Conservation (phyloP, 2,888 invertebrate species). For the Tachina grossa region DNA sequence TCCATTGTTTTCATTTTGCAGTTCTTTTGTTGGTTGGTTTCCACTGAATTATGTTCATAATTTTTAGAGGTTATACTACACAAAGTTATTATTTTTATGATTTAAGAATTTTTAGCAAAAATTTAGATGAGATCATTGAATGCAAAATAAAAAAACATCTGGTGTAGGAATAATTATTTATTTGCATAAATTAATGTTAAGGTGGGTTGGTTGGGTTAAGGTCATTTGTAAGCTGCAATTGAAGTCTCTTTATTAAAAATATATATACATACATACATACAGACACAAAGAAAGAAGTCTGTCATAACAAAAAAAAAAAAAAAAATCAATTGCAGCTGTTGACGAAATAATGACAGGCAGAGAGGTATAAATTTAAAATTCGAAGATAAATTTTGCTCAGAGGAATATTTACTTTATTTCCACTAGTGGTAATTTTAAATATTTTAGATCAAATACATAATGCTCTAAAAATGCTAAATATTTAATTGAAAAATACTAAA, state of each 20-base stretch:
- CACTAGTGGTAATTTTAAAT: too few relatives aligned
- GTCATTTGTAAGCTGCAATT: slow-evolving; percentile 10
- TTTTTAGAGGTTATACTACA: slow-evolving; percentile 40
- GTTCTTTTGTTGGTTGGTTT: slow-evolving; percentile 43
- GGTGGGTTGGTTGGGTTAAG: slow-evolving; percentile 48
- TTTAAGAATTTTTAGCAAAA: slow-evolving; percentile 31
- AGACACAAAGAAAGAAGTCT: not conserved
- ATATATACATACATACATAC: slow-evolving; percentile 4
- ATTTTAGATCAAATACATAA: too few relatives aligned
- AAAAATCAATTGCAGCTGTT: not conserved
- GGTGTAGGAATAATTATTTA: slow-evolving; percentile 34
- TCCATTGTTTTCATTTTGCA: slow-evolving; percentile 48
- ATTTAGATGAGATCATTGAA: slow-evolving; percentile 54
- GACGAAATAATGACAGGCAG: not conserved
- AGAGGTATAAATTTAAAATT: not conserved
- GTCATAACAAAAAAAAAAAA: too few relatives aligned
- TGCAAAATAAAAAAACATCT: slow-evolving; percentile 37
- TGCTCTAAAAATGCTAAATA: too few relatives aligned
- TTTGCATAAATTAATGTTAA: slow-evolving; percentile 19
- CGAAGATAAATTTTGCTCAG: too few relatives aligned
- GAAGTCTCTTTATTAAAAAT: not conserved
- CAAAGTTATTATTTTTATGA: slow-evolving; percentile 32
- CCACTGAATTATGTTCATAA: slow-evolving; percentile 28
- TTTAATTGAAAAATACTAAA: too few relatives aligned
- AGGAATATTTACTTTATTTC: too few relatives aligned